Evolutionary conservation across 2,888 invertebrate species (phyloP), one percentile per base, ranked within the genome.

Genomic region (Celastrina argiolus): DNA sequence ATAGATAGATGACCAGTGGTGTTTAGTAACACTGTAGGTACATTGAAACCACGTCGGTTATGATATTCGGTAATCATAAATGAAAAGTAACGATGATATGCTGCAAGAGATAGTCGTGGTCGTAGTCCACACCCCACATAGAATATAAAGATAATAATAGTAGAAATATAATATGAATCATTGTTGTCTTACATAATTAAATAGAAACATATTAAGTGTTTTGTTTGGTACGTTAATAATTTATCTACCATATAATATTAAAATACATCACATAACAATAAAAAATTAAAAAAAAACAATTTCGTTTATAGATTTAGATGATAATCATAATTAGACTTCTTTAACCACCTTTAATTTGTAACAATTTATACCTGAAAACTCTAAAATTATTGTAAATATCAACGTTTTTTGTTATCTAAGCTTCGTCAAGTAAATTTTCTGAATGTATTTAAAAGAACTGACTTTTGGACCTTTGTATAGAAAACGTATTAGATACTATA

Each of bases 401-500:
- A 36, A 36, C 12, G n/a, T n/a, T 12, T 36, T 36, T 36, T 12
- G 12, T 36, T 12, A 22, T 12, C 12, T 51, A 51, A 26, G 51
- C 51, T 51, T 45, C 10, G 42, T 42, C 7, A 7, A 36, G 2
- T 36, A 45, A 10, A 18, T 45, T 51, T 51, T 51, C 22, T 22
- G 22, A 51, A 51, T 28, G 31, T 16, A 16, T 31, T 16, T n/a
- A 58, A 31, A 58, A 58, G 58, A 58, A 58, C 28, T 58, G 31
- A 58, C 58, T 58, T 58, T 28, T 58, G 58, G 56, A 56, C n/a
- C 7, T 28, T 31, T 56, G 31, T 58, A 58, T 16, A 31, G 31
- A 31, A 31, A 56, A 56, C 22, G 12, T 26, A 14, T 56, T 10
- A 56, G n/a, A n/a, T n/a, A n/a, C n/a, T n/a, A 12, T 56, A 28